Base-by-base conservation (phyloP, 1,140 invertebrate genomes). In the Paraescarpia echinospica region DNA sequence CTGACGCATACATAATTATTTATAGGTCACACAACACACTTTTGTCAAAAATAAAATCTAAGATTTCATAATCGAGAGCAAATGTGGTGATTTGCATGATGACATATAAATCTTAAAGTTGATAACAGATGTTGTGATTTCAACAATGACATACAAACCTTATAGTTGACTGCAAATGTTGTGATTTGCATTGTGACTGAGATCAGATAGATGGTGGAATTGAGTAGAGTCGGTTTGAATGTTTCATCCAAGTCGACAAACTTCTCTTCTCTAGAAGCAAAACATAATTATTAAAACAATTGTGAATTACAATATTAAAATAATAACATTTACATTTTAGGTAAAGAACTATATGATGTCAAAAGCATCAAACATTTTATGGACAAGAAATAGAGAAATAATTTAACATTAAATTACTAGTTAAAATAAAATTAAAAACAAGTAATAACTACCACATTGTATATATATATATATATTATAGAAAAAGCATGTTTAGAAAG, bases 121-220 rank as follows among this genome's bases (percentile, higher is more conserved):
- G 89, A 90, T 33, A 90, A 1, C 12, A 90, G n/a, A 41, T 41
- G 41, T 41, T 34, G 89, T 90, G 33, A 90, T 90, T 18, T 90
- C 14, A 22, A 90, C 14, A 33, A 22, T 77, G 35, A 90, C n/a
- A 34, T 14, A 35, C 89, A 18, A 90, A 90, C n/a, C 35, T 34
- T 34, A 31, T 90, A 34, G 89, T 99, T 99, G 89, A 99, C 98
- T 92, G 98, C 98, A 96, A 99, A 99, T 88, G 99, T 99, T 14
- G 98, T 98, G 93, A 99, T 97, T 97, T 99, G 99, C 92, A 99
- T 96, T 14, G 98, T 97, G 97, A 99, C 98, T 14, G 99, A 99
- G 94, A 99, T 99, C 91, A 99, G 98, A 96, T 99, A 99, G 6
- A 99, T 99, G 34, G 99, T 99, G 94, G 98, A 99, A 95, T 99